A percentile compares a stretch with the other conserved stretches of the same genome.
Conservation (phyloP, 2,797 vertebrate genomes). For the Eupleurogrammus muticus region DNA sequence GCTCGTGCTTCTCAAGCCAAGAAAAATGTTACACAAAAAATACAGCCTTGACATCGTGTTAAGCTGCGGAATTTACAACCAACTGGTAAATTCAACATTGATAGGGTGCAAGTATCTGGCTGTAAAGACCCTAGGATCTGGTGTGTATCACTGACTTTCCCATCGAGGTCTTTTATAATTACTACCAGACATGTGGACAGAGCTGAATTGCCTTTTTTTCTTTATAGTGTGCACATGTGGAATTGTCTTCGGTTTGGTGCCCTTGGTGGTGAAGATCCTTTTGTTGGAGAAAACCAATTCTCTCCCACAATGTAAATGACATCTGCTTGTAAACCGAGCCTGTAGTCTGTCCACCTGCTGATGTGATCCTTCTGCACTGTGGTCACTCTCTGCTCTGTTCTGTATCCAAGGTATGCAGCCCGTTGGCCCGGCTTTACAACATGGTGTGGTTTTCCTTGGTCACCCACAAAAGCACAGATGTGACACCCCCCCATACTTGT, state of each 20-base stretch:
- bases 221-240: slow-evolving; percentile 10
- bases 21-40: slow-evolving; percentile 50
- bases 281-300: slow-evolving; percentile 38
- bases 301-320: slow-evolving; percentile 50
- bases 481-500: slow-evolving; percentile 38
- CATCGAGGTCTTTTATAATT: slow-evolving; percentile 58
- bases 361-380: slow-evolving; percentile 49
- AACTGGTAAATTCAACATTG: slow-evolving; percentile 55
- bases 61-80: slow-evolving; percentile 57
- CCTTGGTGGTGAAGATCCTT: slow-evolving; percentile 18
- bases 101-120: slow-evolving; percentile 54
- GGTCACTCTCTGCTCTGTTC: slow-evolving; percentile 46
- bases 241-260: slow-evolving; percentile 35
- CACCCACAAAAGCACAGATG: slow-evolving; percentile 35
- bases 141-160: slow-evolving; percentile 55
- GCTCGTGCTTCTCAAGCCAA: slow-evolving; percentile 39
- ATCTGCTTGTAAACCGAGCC: slow-evolving; percentile 67
- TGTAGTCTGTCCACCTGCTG: slow-evolving; percentile 65
- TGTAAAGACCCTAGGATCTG: slow-evolving; percentile 52
- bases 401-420: slow-evolving; percentile 41
- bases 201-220: slow-evolving; percentile 30
- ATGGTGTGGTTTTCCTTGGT: slow-evolving; percentile 40
- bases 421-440: slow-evolving; percentile 27
- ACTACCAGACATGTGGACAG: slow-evolving; percentile 63
- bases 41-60: slow-evolving; percentile 47